Evolutionary conservation across 2,797 vertebrate species (phyloP), one percentile per base, ranked within the genome.

Genomic region (Syngnathus rostellatus): DNA sequence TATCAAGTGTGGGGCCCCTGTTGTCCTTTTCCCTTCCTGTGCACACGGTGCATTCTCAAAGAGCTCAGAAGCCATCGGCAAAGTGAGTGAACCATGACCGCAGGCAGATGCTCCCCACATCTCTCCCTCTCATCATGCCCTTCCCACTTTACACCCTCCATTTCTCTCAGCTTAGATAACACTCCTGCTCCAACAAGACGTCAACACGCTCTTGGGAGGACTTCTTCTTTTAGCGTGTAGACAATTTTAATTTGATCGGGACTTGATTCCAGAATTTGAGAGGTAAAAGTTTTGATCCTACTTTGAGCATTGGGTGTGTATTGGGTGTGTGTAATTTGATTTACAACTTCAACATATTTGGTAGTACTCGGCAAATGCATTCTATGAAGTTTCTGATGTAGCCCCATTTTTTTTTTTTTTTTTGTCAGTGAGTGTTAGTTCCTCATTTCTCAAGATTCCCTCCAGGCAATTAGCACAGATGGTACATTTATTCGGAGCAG

Each of bases 21-120:
- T 31, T 61, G 55, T 68, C 67, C 63, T 69, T 62, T 66, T 60
- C 74, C 69, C 74, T 84, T 83, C 81, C 76, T 82, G 85, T 81
- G 78, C 83, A 85, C 86, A 83, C 82, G 84, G 89, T 89, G 89
- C 84, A 83, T 90, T 93, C 92, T 92, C 90, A 92, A 92, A 92
- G 86, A 83, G 82, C 75, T 43, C 73, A 80, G 83, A 86, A 87
- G 85, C 85, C 83, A 84, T 72, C 72, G 81, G 84, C 75, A 83
- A 81, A 85, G 79, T 86, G 83, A 91, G 83, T 86, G 85, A 89
- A 86, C 82, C 85, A 86, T 86, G 85, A 85, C 84, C 89, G 84
- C 79, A 74, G 84, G 77, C 85, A 85, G 85, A 86, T 85, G 88
- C 83, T 84, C 69, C 83, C 75, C 79, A 81, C 78, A 76, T 78